A percentile compares a stretch with the other conserved stretches of the same genome.
These are phyloP conservation scores for Papilio machaon DNA, from an alignment of 1,140 invertebrate species.

Conservation along the genomic window DNA sequence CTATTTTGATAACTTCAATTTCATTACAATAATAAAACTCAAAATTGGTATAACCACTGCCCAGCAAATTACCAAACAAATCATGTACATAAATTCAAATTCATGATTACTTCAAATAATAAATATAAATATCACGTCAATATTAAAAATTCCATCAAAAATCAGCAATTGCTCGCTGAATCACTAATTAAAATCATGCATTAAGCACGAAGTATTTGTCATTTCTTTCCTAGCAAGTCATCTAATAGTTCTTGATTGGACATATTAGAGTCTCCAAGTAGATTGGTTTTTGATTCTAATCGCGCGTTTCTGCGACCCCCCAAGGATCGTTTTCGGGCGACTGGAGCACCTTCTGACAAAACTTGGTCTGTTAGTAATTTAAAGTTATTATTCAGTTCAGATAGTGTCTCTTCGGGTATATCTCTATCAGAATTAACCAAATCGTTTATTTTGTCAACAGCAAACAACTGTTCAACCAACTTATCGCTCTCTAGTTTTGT, in stretches of 20 bases:
- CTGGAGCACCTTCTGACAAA: slow-evolving; percentile 51
- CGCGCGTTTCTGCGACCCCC: slow-evolving; percentile 59
- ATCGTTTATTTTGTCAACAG: slow-evolving; percentile 74
- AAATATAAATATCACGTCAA: slow-evolving; percentile 23
- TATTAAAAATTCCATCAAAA: neutral
- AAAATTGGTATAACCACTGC: neutral
- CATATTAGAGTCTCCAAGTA: slow-evolving; percentile 68
- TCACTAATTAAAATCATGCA: slow-evolving; percentile 6
- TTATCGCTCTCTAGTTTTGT: slow-evolving; percentile 74
- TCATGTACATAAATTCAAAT: neutral
- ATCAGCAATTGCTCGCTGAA: neutral
- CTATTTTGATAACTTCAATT: neutral
- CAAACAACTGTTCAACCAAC: slow-evolving; percentile 73
- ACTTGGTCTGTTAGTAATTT: slow-evolving; percentile 70
- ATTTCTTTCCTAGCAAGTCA: slow-evolving; percentile 75
- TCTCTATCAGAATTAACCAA: slow-evolving; percentile 64
- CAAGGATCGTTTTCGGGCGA: slow-evolving; percentile 61
- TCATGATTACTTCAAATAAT: slow-evolving; percentile 21
- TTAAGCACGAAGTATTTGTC: slow-evolving; percentile 53
- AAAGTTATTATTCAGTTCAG: slow-evolving; percentile 75
- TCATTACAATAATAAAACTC: neutral
- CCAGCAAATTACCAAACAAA: neutral
- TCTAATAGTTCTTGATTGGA: slow-evolving; percentile 72
- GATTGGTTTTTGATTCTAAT: slow-evolving; percentile 53
- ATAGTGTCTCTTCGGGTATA: slow-evolving; percentile 61